Conservation (phyloP, 2,888 invertebrate species). For the Isotomurus palustris region DNA sequence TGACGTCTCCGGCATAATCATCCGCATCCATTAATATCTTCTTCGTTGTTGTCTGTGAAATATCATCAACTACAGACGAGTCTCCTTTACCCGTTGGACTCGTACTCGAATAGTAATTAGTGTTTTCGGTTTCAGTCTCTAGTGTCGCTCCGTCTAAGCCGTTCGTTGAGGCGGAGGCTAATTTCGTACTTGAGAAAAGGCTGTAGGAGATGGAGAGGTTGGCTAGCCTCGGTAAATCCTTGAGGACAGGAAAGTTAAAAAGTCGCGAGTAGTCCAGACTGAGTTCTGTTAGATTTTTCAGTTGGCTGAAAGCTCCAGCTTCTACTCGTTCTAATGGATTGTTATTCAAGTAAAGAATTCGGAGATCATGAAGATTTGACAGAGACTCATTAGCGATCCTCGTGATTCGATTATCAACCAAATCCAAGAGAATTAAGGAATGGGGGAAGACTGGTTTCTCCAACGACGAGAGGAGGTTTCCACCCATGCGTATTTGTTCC, state of each 20-base stretch:
- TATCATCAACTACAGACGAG: constrained; percentile 18
- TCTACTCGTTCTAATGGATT: constrained; percentile 36
- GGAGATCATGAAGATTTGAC: constrained; percentile 24
- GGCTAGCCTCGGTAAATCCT: constrained; percentile 32
- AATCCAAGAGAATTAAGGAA: constrained; percentile 24
- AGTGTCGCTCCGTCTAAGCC: constrained; percentile 1
- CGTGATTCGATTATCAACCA: constrained; percentile 33
- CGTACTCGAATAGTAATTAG: constrained; percentile 28
- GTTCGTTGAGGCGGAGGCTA: constrained; percentile 19
- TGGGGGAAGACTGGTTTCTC: constrained; percentile 31
- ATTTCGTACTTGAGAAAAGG: constrained; percentile 23
- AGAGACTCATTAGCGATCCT: constrained; percentile 31
- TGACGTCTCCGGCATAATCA: not conserved
- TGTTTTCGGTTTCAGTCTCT: constrained; percentile 18
- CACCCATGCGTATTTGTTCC: constrained; percentile 23
- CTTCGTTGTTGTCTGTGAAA: not conserved
- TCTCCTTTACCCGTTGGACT: constrained; percentile 9
- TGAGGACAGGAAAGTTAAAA: constrained; percentile 31
- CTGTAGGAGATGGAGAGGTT: constrained; percentile 40
- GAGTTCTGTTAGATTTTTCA: constrained; percentile 27
- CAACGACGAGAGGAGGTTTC: constrained; percentile 27
- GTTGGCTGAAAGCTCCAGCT: constrained; percentile 27
- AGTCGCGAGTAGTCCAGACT: constrained; percentile 36
- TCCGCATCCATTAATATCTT: not conserved
- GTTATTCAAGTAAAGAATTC: constrained; percentile 22